phyloP scores from a whole-genome alignment of 1,140 invertebrate genomes.

The Dermatophagoides farinae region DNA sequence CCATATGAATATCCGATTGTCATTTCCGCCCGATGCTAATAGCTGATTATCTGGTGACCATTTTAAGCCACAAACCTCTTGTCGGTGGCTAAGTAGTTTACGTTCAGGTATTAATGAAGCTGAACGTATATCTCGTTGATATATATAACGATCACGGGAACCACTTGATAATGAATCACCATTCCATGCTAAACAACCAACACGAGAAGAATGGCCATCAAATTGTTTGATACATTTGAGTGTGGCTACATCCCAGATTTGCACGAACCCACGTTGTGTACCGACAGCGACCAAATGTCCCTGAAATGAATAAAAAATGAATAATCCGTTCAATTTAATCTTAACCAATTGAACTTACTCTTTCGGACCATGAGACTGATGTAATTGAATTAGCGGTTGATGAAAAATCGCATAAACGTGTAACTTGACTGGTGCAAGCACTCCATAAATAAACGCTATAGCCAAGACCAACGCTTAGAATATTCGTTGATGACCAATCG shows the following conservation, averaged over 20 bases:
- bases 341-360: conserved; percentile 29
- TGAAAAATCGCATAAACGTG: conserved; percentile 67
- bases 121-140: conserved; percentile 80
- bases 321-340: too few relatives aligned
- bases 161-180: conserved; percentile 90
- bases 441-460: conserved; percentile 98
- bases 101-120: conserved; percentile 52
- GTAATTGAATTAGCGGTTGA: conserved; percentile 84
- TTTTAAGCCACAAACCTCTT: conserved; percentile 93
- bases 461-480: conserved; percentile 90
- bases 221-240: conserved; percentile 78
- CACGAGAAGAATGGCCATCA: conserved; percentile 66
- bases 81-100: conserved; percentile 68
- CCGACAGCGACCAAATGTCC: conserved; percentile 92
- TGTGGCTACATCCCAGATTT: conserved; percentile 90
- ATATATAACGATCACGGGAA: conserved; percentile 75
- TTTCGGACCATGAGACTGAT: conserved; percentile 95
- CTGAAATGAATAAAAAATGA: conserved; percentile 23
- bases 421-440: conserved; percentile 82
- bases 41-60: conserved; percentile 99
- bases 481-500: conserved; percentile 98
- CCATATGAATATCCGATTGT: conserved; percentile 96
- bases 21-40: conserved; percentile 93
- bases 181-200: conserved; percentile 91
- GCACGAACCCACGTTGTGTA: conserved; percentile 86